Conservation (phyloP, 2,113 vertebrate species). For the Tilapia sparmanii region DNA sequence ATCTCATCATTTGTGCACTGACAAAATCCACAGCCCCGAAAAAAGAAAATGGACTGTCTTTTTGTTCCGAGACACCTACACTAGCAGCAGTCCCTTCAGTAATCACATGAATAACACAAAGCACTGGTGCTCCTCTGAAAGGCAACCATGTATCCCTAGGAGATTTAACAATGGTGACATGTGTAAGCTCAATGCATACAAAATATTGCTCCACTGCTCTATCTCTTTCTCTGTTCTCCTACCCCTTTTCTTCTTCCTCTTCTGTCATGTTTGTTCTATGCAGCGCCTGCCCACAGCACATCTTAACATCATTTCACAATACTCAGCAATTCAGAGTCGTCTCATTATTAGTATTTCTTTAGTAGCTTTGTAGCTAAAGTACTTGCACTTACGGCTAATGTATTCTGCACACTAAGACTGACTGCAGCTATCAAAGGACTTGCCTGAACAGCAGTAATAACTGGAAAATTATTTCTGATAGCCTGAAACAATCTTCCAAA, state of each 20-base stretch:
- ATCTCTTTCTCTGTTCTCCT: slow-evolving; percentile 20
- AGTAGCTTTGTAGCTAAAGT: slow-evolving; percentile 81
- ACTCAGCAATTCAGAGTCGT: slow-evolving; percentile 76
- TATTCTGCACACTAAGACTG: slow-evolving; percentile 94
- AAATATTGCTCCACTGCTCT: slow-evolving; percentile 77
- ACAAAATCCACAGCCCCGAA: not conserved
- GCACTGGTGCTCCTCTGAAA: slow-evolving; percentile 47
- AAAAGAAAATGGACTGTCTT: slow-evolving; percentile 18
- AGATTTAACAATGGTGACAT: slow-evolving; percentile 85
- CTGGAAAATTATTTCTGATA: slow-evolving; percentile 99
- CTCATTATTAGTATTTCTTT: slow-evolving; percentile 88
- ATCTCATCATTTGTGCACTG: not conserved
- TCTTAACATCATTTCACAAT: slow-evolving; percentile 49
- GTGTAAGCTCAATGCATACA: slow-evolving; percentile 92
- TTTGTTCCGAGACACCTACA: slow-evolving; percentile 42
- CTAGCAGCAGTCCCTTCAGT: slow-evolving; percentile 30
- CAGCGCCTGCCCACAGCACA: slow-evolving; percentile 74
- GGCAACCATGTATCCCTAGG: slow-evolving; percentile 50
- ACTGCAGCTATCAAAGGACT: slow-evolving; percentile 98
- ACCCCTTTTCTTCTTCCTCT: slow-evolving; percentile 63
- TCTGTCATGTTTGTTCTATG: slow-evolving; percentile 68
- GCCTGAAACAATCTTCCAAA: slow-evolving; percentile 99
- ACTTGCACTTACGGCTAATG: slow-evolving; percentile 82
- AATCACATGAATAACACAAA: slow-evolving; percentile 55
- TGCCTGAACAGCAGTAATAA: slow-evolving; percentile 99